Evolutionary conservation across 2,797 vertebrate genomes (phyloP).

Genomic region (Mallotus villosus): DNA sequence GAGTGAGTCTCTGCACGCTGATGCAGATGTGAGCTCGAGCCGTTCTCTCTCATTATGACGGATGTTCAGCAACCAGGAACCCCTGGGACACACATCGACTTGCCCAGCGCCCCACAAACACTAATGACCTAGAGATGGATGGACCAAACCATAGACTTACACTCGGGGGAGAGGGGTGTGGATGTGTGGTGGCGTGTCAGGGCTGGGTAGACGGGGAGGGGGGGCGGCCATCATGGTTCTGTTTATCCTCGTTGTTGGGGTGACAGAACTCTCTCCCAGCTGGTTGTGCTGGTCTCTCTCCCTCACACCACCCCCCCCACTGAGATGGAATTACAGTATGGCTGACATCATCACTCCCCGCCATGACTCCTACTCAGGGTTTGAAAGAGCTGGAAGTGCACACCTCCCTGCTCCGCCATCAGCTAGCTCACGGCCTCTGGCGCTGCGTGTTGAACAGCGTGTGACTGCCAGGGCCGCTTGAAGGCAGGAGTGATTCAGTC

Average conservation of each 20-base stretch:
- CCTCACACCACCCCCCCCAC: neutral
- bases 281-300: slow-evolving; percentile 11
- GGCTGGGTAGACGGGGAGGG: neutral
- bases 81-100: neutral
- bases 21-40: neutral
- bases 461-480: neutral
- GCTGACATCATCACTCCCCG: slow-evolving; percentile 9
- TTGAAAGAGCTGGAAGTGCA: neutral
- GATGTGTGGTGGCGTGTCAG: neutral
- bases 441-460: neutral
- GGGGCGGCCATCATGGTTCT: neutral
- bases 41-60: neutral
- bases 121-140: slow-evolving; percentile 6
- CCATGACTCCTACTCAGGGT: neutral
- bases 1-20: too few relatives aligned
- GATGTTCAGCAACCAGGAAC: neutral
- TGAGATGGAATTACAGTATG: neutral
- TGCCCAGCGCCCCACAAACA: slow-evolving; percentile 6
- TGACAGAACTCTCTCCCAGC: slow-evolving; percentile 17
- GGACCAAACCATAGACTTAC: slow-evolving; percentile 2
- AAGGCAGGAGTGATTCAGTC: neutral
- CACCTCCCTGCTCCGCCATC: neutral
- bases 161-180: neutral
- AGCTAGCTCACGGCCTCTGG: neutral
- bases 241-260: slow-evolving; percentile 22